Percentiles rank a stretch among this genome's conserved stretches.
Conservation (phyloP, 2,888 invertebrate species). For the Parascotia fuliginaria region DNA sequence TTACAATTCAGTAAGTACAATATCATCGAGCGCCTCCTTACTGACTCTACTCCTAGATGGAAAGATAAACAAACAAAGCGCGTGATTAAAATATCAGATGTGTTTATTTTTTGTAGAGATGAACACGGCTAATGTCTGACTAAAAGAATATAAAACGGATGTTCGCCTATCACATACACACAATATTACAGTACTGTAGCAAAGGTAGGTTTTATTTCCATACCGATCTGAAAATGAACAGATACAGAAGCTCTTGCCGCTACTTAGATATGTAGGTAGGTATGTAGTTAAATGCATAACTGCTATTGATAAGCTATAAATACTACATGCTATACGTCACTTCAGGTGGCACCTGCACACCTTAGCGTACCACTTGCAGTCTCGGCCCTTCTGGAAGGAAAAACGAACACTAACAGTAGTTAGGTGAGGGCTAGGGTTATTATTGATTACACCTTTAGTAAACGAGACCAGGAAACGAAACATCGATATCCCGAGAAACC, state of each 20-base stretch:
- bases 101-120: conserved; percentile 15
- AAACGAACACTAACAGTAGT: conserved; percentile 30
- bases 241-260: conserved; percentile 30
- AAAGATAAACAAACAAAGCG: conserved; percentile 40
- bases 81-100: conserved; percentile 12
- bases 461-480: not conserved
- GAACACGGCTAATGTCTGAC: conserved; percentile 14
- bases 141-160: conserved; percentile 17
- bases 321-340: conserved; percentile 39
- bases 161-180: conserved; percentile 19
- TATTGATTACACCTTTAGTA: not conserved
- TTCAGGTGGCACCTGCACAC: conserved; percentile 45
- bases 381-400: conserved; percentile 33
- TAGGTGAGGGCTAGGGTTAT: conserved; percentile 11
- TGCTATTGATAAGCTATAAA: conserved; percentile 38
- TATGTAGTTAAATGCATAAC: conserved; percentile 25
- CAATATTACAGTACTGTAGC: conserved; percentile 16
- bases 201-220: conserved; percentile 18
- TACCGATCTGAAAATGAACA: conserved; percentile 27
- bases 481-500: not conserved
- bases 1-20: conserved; percentile 10
- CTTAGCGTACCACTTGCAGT: conserved; percentile 32
- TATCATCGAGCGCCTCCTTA: conserved; percentile 12
- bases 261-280: conserved; percentile 19
- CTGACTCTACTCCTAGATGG: conserved; percentile 26